Evolutionary conservation across 2,797 vertebrate genomes (phyloP), one percentile per base, ranked within the genome.

Genomic region (Sebastes steindachneri): DNA sequence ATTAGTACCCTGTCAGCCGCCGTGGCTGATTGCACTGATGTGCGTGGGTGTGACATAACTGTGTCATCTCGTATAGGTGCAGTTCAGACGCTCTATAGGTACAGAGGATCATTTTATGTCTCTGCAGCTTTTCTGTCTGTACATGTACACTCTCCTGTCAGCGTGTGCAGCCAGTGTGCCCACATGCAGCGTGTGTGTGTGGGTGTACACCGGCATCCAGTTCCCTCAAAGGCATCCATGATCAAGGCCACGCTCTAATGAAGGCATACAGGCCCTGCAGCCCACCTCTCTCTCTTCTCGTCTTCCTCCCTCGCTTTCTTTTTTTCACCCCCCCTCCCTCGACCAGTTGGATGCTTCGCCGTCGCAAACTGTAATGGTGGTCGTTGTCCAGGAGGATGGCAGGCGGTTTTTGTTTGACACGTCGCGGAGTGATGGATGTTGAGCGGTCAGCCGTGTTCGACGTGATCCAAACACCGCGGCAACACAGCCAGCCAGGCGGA

Each of bases 241-340:
- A 92, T 92, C 86, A 91, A 92, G 88, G 86, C 90, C 83, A 33
- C 11, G 62, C 73, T 87, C 81, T 90, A 86, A 92, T 88, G 75
- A 90, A 88, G 81, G 74, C 86, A 79, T 54, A 83, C 86, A 83
- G 73, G 73, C 78, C 78, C 85, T 26, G 71, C 73, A 82, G 83
- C 78, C 79, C 80, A 81, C 82, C 87, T 75, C 85, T 70, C 85
- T 70, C 48, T 80, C 89, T 63, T 48, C 15, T 48, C 17, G 41
- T 59, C 75, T 75, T 64, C 80, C 75, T 75, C 81, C 67, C 73
- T 60, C 21, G 3, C 54, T 57, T 51, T 76, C 74, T 69, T 67
- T 60, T 2, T 14, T 70, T 55, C 11, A 4, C 33, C 10, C 68
- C 65, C 64, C 63, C 67, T 69, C 17, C 37, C 68, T 71, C 14